These are phyloP conservation scores for Thunnus thynnus DNA, from an alignment of 2,113 vertebrate species.

Conservation along the genomic window DNA sequence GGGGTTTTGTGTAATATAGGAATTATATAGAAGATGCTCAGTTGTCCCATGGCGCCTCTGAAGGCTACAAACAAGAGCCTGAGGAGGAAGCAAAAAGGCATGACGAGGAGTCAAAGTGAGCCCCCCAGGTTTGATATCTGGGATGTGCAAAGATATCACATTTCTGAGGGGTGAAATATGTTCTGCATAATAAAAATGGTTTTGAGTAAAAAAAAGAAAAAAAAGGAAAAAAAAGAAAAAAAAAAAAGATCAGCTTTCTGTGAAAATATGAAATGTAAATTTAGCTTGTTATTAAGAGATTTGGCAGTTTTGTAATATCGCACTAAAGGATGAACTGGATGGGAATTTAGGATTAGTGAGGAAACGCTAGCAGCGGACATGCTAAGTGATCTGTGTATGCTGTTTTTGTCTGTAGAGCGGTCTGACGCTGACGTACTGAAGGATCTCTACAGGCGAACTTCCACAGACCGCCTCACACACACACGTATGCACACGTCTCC, in stretches of 20 bases:
- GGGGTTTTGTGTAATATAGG: conserved; percentile 34
- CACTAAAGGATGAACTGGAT: conserved; percentile 60
- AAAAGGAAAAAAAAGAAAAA: not conserved
- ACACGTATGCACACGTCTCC: conserved; percentile 44
- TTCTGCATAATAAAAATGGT: conserved; percentile 54
- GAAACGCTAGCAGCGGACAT: conserved; percentile 57
- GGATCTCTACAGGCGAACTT: conserved; percentile 37
- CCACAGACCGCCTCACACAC: conserved; percentile 21
- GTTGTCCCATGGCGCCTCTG: conserved; percentile 34
- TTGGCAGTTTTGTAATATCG: conserved; percentile 66
- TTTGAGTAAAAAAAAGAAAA: conserved; percentile 45
- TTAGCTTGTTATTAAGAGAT: conserved; percentile 58
- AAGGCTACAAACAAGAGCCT: conserved; percentile 29
- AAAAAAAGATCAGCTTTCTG: conserved; percentile 60
- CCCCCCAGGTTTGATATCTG: conserved; percentile 69
- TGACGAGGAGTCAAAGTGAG: conserved; percentile 74
- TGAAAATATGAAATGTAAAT: conserved; percentile 77
- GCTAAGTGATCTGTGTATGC: conserved; percentile 34
- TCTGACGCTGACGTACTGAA: conserved; percentile 34
- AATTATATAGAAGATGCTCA: conserved; percentile 55
- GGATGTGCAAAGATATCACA: conserved; percentile 80
- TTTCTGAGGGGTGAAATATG: conserved; percentile 59
- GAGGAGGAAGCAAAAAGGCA: conserved; percentile 39
- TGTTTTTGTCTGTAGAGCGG: conserved; percentile 37
- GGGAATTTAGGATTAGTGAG: conserved; percentile 50